Base-by-base conservation (phyloP, 92 coral and sea anemone species). In the Metridium senile region DNA sequence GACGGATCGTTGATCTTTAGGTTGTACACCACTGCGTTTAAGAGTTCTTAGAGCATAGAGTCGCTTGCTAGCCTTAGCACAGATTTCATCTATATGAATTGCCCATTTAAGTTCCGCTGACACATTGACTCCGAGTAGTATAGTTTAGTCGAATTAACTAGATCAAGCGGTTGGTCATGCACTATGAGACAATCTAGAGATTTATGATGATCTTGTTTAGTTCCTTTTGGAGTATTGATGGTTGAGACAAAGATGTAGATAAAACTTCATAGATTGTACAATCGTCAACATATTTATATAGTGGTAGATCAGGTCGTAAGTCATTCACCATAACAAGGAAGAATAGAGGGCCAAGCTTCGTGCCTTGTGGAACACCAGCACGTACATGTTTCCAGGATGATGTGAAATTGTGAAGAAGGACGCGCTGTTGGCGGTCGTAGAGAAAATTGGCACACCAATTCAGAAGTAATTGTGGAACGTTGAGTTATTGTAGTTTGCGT, bases 311-410 rank as follows among this genome's bases (percentile, higher is more conserved):
- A 16, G 81, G 30, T 21, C 51, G 16, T 22, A 71, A 65, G 72
- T 84, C 80, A 39, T 78, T 85, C 20, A 80, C 45, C 76, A 65
- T 85, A 26, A 79, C 81, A 27, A 85, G 81, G 47, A 85, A 79
- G 59, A 78, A 84, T 26, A n/a, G n/a, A n/a, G n/a, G n/a, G n/a
- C n/a, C n/a, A n/a, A n/a, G n/a, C n/a, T n/a, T n/a, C n/a, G n/a
- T 82, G 2, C 85, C 80, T 43, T 72, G 89, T 4, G 85, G 85
- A 19, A 84, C 89, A 23, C 89, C 81, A 22, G 86, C 82, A 51
- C 54, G 49, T 22, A 71, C 47, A 28, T 34, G 26, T 47, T 25
- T 72, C 76, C 74, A 85, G 32, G 22, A 51, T 22, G 87, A 86
- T 59, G 59, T 80, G 29, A 45, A 23, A 33, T 46, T 19, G 27